These are phyloP conservation scores for Drosophila melanica DNA, from an alignment of 1,140 invertebrate species.

Conservation along the genomic window DNA sequence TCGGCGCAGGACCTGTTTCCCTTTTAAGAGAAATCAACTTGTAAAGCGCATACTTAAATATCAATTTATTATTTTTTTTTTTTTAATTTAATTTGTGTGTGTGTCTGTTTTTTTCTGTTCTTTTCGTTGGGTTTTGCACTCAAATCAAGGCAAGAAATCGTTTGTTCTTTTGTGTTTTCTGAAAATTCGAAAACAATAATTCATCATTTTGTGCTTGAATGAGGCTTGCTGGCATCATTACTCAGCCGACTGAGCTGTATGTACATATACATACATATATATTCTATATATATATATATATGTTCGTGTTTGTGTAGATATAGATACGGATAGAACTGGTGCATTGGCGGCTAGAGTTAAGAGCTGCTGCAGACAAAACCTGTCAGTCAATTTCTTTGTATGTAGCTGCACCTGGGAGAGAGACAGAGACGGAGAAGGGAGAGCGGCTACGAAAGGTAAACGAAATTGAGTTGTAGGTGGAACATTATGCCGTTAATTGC, in stretches of 20 bases:
- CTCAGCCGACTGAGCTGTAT: constrained; percentile 32
- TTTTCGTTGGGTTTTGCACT: constrained; percentile 1
- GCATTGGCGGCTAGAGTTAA: constrained; percentile 11
- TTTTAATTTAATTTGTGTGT: background rate
- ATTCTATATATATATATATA: too few relatives aligned
- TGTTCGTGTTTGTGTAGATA: background rate
- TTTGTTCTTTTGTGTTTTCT: constrained; percentile 11
- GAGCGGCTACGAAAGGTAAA: background rate
- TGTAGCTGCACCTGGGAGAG: constrained; percentile 4
- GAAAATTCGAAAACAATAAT: constrained; percentile 63
- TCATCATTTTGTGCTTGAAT: constrained; percentile 56
- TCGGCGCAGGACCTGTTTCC: background rate
- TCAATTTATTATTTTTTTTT: constrained; percentile 61
- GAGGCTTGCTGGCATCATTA: constrained; percentile 58
- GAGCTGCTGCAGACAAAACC: constrained; percentile 37
- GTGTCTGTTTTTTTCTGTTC: background rate
- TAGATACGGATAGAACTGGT: constrained; percentile 1
- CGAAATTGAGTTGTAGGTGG: constrained; percentile 9
- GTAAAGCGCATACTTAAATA: constrained; percentile 60
- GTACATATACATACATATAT: constrained; percentile 4
- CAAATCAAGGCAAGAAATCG: background rate
- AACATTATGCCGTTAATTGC: constrained; percentile 55
- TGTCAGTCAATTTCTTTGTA: constrained; percentile 51
- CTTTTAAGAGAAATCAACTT: constrained; percentile 32
- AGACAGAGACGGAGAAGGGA: background rate